Base-by-base conservation (phyloP, 2,888 invertebrate species). In the Apoderus coryli region DNA sequence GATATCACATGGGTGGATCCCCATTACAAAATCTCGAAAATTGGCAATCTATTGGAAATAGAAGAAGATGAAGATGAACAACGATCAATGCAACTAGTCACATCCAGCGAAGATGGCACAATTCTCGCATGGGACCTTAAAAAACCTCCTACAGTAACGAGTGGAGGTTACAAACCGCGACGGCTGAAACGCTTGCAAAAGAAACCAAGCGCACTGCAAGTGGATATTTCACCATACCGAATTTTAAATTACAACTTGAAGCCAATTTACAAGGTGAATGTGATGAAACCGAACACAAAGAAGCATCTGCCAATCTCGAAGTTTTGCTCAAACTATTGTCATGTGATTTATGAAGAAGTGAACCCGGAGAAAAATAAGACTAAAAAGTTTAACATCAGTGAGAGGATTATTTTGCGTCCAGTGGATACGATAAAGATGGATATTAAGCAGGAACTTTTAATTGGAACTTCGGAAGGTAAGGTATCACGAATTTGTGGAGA, bases 91-190 rank as follows among this genome's bases (percentile, higher is more conserved):
- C 77, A 75, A 45, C 76, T 81, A 47, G 52, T 72, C 3, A 71
- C 76, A 1, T 63, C 67, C 14, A 67, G 75, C 14, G 61, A 68
- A 38, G 81, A 81, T 49, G 79, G 80, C 1, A 64, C 58, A 1
- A 60, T 81, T 26, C 61, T 72, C 22, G 69, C 78, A 47, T 82
- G 81, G 80, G 72, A 76, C 56, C 55, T 81, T 28, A 67, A 71
- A 37, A 60, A 61, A 34, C 53, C 51, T 37, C 52, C 54, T 1
- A 41, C 39, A 5, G 32, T 44, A 14, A 35, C 42, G 34, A 36
- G 47, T 31, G 52, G 53, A 24, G 51, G 50, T 28, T 54, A 52
- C 38, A 54, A 50, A 36, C 44, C 46, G 3, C 41, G 48, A 29
- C 48, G 45, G 36, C 59, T 63, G 3, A 62, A 59, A 43, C 58